These are phyloP conservation scores for Diabrotica virgifera DNA, from an alignment of 1,140 invertebrate genomes.

Conservation along the genomic window DNA sequence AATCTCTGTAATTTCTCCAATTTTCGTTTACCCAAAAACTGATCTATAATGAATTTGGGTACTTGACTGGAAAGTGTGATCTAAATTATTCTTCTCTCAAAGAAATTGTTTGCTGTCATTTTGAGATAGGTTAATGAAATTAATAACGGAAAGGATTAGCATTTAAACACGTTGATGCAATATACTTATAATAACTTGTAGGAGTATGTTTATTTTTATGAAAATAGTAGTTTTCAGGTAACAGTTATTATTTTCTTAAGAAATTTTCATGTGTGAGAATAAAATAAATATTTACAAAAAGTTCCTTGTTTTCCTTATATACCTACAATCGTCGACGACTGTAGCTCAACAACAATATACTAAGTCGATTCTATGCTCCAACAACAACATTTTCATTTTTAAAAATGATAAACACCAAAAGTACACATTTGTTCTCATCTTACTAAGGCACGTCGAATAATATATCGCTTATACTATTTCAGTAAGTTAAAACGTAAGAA, in stretches of 20 bases:
- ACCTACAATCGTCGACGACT: too few species aligned
- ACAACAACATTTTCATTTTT: too few species aligned
- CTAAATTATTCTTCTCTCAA: slow-evolving; percentile 15
- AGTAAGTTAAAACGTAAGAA: too few species aligned
- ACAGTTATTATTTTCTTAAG: slow-evolving; percentile 29
- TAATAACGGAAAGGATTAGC: slow-evolving; percentile 14
- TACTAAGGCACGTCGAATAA: too few species aligned
- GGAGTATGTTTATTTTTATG: slow-evolving; percentile 24
- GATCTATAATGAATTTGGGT: not conserved
- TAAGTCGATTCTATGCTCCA: too few species aligned
- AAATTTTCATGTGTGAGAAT: slow-evolving; percentile 41
- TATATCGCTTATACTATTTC: too few species aligned
- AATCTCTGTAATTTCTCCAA: not conserved
- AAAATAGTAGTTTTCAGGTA: slow-evolving; percentile 25
- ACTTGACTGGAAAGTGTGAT: slow-evolving; percentile 28
- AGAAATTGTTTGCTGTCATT: not conserved
- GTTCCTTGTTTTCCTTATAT: not conserved
- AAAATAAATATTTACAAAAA: slow-evolving; percentile 23
- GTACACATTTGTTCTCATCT: too few species aligned
- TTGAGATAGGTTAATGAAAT: not conserved
- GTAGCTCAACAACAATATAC: too few species aligned
- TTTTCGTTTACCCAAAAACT: not conserved
- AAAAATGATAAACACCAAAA: too few species aligned
- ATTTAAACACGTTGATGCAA: slow-evolving; percentile 30
- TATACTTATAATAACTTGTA: slow-evolving; percentile 23